A percentile compares a stretch with the other conserved stretches of the same genome.
phyloP scores from a whole-genome alignment of 1,140 invertebrate genomes.

The Drosophila fuyamai region DNA sequence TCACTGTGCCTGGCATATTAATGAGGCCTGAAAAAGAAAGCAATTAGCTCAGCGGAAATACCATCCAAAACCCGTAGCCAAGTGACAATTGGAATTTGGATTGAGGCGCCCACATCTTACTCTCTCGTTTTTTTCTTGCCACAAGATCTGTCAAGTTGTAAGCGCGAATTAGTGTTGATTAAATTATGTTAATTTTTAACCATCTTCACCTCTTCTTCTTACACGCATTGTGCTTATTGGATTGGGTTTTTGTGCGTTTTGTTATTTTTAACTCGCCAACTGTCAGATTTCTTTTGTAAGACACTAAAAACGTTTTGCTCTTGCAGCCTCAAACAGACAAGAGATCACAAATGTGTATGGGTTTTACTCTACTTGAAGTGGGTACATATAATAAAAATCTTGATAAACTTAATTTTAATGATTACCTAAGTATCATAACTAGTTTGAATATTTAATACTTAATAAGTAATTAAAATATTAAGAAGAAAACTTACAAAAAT shows the following conservation, averaged over 20 bases:
- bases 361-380: slow-evolving; percentile 7
- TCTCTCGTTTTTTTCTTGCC: background rate
- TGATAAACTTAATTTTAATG: no score
- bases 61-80: slow-evolving; percentile 18
- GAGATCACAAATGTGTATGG: slow-evolving; percentile 46
- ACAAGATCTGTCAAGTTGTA: slow-evolving; percentile 56
- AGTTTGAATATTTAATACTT: no score
- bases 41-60: slow-evolving; percentile 72
- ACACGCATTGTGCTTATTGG: slow-evolving; percentile 28
- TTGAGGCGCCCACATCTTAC: slow-evolving; percentile 56
- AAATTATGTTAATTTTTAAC: slow-evolving; percentile 76
- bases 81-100: slow-evolving; percentile 22
- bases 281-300: slow-evolving; percentile 79
- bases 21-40: slow-evolving; percentile 43
- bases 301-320: slow-evolving; percentile 79
- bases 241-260: slow-evolving; percentile 49
- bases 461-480: no score
- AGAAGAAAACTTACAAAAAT: no score
- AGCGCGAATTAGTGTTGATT: slow-evolving; percentile 79
- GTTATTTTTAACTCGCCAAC: slow-evolving; percentile 74
- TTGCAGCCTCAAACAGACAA: slow-evolving; percentile 57
- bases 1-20: slow-evolving; percentile 46
- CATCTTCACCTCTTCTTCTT: slow-evolving; percentile 22
- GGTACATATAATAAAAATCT: background rate
- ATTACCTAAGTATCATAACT: no score